Percentiles rank a stretch among this genome's conserved stretches.
Conservation (phyloP, 2,797 vertebrate species). For the Sus cebifrons region DNA sequence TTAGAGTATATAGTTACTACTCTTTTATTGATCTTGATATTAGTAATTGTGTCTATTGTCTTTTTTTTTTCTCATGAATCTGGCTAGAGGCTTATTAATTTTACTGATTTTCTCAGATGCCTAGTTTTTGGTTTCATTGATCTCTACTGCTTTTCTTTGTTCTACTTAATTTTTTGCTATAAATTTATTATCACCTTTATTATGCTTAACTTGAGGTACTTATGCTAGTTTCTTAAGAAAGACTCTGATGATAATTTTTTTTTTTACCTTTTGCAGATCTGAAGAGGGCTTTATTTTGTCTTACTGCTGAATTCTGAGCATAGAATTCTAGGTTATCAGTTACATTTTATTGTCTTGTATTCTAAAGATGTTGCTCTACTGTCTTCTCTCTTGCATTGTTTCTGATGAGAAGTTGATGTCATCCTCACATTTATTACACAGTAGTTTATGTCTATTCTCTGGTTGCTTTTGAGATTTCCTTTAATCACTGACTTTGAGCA, state of each 20-base stretch:
- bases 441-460: not conserved
- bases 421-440: not conserved
- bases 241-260: not conserved
- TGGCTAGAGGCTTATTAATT: not conserved
- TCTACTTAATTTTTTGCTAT: not conserved
- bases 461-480: not conserved
- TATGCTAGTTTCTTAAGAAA: not conserved
- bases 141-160: not conserved
- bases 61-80: not conserved
- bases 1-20: not conserved
- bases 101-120: constrained; percentile 6
- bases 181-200: constrained; percentile 19
- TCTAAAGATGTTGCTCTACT: not conserved
- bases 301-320: not conserved
- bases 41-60: not conserved
- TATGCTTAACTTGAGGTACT: not conserved
- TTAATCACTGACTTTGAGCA: not conserved
- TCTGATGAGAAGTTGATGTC: constrained; percentile 1
- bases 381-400: not conserved
- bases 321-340: not conserved
- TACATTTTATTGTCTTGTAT: not conserved
- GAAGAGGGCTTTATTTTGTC: not conserved
- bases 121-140: not conserved
- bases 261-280: not conserved
- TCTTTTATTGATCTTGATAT: not conserved